A percentile compares a stretch with the other conserved stretches of the same genome.
These are phyloP conservation scores for Empidonax alnorum DNA, from an alignment of 2,113 vertebrate species.

Conservation along the genomic window DNA sequence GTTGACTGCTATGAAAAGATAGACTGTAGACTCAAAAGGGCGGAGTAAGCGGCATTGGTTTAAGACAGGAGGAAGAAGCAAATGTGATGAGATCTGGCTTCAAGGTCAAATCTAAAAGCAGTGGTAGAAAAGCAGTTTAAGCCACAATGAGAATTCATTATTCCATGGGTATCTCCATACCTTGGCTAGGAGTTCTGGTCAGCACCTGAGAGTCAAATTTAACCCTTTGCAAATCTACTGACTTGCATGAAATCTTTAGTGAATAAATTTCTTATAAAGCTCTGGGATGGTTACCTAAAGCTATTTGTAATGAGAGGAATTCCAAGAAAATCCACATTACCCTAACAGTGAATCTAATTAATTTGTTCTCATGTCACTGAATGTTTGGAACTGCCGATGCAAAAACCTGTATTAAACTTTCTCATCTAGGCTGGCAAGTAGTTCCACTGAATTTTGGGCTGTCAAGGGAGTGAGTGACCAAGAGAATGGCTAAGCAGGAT, in stretches of 20 bases:
- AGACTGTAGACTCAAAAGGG: background rate
- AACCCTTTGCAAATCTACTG: background rate
- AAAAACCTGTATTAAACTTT: background rate
- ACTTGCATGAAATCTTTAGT: background rate
- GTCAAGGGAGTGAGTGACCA: background rate
- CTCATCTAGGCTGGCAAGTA: background rate
- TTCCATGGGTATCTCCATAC: background rate
- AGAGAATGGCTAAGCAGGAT: background rate
- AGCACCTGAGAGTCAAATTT: background rate
- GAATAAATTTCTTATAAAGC: conserved; percentile 4
- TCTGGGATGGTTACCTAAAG: background rate
- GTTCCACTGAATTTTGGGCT: background rate
- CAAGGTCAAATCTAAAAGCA: background rate
- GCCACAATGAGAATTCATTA: background rate
- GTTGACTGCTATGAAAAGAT: background rate
- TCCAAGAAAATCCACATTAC: conserved; percentile 32
- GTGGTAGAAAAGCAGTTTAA: background rate
- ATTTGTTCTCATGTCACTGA: background rate
- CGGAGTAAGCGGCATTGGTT: background rate
- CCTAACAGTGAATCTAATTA: background rate
- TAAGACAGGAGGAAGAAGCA: background rate
- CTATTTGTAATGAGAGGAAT: background rate
- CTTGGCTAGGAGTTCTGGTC: background rate
- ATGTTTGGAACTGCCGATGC: background rate
- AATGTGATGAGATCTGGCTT: background rate